Conservation (phyloP, 2,797 vertebrate genomes). For the Nyctibius grandis region DNA sequence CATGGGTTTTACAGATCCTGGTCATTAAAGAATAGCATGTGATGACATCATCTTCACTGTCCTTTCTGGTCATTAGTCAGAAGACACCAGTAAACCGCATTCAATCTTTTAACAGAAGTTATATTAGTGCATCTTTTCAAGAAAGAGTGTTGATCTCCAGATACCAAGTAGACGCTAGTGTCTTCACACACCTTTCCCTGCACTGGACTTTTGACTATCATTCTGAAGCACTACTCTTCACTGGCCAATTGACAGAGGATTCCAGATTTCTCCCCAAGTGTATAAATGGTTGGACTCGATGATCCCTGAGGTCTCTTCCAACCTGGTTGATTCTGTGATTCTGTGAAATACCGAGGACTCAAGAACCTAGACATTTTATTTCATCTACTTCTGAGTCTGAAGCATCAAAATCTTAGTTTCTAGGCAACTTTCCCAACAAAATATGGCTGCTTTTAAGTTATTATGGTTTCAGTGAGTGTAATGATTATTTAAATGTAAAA, state of each 20-base stretch:
- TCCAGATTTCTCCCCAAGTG: background rate
- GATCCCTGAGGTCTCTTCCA: too few species aligned
- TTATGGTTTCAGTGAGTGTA: background rate
- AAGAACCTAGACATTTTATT: background rate
- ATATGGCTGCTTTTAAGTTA: background rate
- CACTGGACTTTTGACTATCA: rapidly evolving
- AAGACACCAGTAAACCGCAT: background rate
- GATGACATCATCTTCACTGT: background rate
- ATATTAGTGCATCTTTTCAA: background rate
- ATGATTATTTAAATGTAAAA: background rate
- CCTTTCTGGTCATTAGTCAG: background rate
- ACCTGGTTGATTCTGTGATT: too few species aligned
- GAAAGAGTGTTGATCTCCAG: background rate
- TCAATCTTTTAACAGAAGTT: background rate
- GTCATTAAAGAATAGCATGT: background rate
- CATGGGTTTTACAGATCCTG: background rate
- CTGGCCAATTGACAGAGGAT: background rate
- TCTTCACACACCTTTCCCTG: background rate
- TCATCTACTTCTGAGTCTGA: background rate
- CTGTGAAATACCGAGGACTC: background rate
- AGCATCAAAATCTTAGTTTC: background rate
- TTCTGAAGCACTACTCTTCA: background rate
- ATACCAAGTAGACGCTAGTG: rapidly evolving
- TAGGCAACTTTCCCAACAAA: background rate
- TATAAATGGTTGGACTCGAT: too few species aligned